Base-by-base conservation (phyloP, 2,113 vertebrate genomes). In the Coregonus clupeaformis region DNA sequence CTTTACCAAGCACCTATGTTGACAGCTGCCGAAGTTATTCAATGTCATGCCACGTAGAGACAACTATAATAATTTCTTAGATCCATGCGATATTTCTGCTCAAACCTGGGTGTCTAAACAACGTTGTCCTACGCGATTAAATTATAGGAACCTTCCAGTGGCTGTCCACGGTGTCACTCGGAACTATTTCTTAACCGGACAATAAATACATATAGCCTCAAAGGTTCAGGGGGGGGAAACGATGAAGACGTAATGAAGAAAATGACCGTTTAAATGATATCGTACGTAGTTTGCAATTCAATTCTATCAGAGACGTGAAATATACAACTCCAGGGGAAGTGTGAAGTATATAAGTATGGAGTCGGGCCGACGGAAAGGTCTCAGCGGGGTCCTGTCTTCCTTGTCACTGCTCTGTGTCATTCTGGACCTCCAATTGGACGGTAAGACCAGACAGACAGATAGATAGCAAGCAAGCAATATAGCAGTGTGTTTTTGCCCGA, bases 401-500 rank as follows among this genome's bases (percentile, higher is more conserved):
- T 71, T 94, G 80, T 92, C 91, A 1, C 87, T 95, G 82, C 87
- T 95, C 6, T 93, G 93, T 84, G 94, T 94, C 64, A 70, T 95
- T 14, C 80, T 95, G 85, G 94, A 95, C 84, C 90, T 95, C 45
- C 94, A 95, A 85, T 82, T 95, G 80, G 92, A 94, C 84, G 94
- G 94, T 95, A 82, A 90, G 87, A 64, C 32, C 12, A 52, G 49
- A 18, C 42, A 11, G 9, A 5, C 5, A 6, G 27, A 27, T 27
- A 27, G 27, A n/a, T n/a, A n/a, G n/a, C n/a, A n/a, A n/a, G n/a
- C n/a, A n/a, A n/a, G n/a, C n/a, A n/a, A n/a, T n/a, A n/a, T n/a
- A n/a, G n/a, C n/a, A n/a, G n/a, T n/a, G n/a, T n/a, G n/a, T n/a
- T n/a, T n/a, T n/a, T n/a, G n/a, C n/a, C n/a, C n/a, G n/a, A n/a